A percentile compares a stretch with the other conserved stretches of the same genome.
phyloP scores from a whole-genome alignment of 2,797 vertebrate genomes.

The Pempheris klunzingeri region DNA sequence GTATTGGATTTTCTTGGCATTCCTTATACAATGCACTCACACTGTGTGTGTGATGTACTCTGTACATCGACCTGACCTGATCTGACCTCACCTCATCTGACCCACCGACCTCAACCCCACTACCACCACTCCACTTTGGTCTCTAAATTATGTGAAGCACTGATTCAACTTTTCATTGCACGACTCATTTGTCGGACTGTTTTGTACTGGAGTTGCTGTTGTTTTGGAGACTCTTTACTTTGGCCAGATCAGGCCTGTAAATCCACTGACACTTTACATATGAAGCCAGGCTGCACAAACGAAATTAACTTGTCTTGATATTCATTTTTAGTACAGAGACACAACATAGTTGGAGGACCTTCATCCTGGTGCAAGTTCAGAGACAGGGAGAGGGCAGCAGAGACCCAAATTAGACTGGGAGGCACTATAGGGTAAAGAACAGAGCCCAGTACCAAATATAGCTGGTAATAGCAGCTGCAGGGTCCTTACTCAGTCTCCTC shows the following conservation, averaged over 20 bases:
- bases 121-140: not conserved
- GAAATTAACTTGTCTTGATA: conserved; percentile 1
- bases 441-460: conserved; percentile 59
- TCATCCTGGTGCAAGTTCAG: conserved; percentile 50
- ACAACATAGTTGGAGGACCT: conserved; percentile 21
- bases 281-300: not conserved
- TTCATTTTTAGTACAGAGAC: not conserved
- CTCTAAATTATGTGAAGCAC: not conserved
- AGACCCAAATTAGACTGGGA: conserved; percentile 68
- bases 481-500: conserved; percentile 53
- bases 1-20: not conserved
- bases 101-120: too few species aligned
- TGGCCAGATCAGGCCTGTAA: not conserved
- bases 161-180: not conserved
- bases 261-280: not conserved
- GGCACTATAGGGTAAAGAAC: conserved; percentile 44
- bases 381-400: conserved; percentile 77
- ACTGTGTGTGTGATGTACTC: not conserved
- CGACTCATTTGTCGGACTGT: not conserved
- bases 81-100: too few species aligned
- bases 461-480: conserved; percentile 45
- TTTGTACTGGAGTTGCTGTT: not conserved
- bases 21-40: not conserved
- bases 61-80: not conserved
- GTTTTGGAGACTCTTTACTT: not conserved